Percentiles rank a stretch among this genome's conserved stretches.
These are phyloP conservation scores for Natrix natrix DNA, from an alignment of 2,797 vertebrate genomes.

Conservation along the genomic window DNA sequence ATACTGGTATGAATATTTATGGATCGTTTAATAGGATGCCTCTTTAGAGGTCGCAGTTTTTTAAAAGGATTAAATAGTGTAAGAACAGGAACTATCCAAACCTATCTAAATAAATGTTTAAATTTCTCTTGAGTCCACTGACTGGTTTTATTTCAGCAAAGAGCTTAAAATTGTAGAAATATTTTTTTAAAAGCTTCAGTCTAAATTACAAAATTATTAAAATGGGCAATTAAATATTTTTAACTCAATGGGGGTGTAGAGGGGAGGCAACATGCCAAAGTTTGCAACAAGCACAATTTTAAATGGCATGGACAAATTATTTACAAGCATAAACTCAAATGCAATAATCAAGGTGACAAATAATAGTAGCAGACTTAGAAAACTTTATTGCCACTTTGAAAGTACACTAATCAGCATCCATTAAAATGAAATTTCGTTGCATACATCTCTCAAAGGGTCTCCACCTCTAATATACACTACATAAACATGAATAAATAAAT, in stretches of 20 bases:
- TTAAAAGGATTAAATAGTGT: neutral
- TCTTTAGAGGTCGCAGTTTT: neutral
- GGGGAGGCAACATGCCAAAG: neutral
- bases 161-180: neutral
- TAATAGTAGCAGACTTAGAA: neutral
- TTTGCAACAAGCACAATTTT: neutral
- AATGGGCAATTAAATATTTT: too few species aligned
- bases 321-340: neutral
- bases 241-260: too few species aligned
- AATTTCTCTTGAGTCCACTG: neutral
- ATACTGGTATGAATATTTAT: neutral
- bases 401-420: too few species aligned
- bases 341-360: neutral
- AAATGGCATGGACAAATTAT: neutral
- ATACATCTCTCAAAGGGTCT: too few species aligned
- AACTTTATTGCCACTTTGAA: too few species aligned
- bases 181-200: neutral
- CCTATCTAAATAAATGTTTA: neutral
- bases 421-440: too few species aligned
- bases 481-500: too few species aligned
- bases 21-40: neutral
- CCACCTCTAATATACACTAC: too few species aligned
- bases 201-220: neutral
- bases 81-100: neutral
- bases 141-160: neutral